These are phyloP conservation scores for Acrobasis suavella DNA, from an alignment of 2,888 invertebrate species.

Conservation along the genomic window DNA sequence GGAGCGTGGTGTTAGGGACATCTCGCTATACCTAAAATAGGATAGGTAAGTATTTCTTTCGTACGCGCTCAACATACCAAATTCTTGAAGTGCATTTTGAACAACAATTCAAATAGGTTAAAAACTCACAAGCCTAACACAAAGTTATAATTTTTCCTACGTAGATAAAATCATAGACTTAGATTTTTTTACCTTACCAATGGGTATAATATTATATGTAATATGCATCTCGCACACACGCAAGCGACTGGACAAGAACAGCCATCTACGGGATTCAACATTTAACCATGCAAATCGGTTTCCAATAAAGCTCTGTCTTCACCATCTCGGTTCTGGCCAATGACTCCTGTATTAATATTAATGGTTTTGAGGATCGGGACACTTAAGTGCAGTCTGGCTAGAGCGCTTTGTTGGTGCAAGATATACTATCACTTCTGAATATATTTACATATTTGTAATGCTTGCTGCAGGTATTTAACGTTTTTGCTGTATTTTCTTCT, in stretches of 20 bases:
- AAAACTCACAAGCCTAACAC: no score
- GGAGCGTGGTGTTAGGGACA: no score
- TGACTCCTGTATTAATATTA: constrained; percentile 54
- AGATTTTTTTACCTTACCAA: no score
- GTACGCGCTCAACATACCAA: no score
- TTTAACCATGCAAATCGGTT: constrained; percentile 23
- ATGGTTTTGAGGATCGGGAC: constrained; percentile 31
- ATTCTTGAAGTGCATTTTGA: no score
- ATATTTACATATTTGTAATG: background rate
- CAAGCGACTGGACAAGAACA: constrained; percentile 15
- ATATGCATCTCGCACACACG: background rate
- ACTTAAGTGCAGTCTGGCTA: background rate
- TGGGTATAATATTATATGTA: no score
- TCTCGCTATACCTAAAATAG: no score
- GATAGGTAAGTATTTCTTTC: no score
- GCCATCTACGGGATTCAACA: constrained; percentile 13
- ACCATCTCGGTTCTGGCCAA: constrained; percentile 28
- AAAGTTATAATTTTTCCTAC: no score
- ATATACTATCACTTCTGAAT: constrained; percentile 3
- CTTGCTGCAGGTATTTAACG: background rate
- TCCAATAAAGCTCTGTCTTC: constrained; percentile 15
- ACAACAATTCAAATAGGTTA: no score
- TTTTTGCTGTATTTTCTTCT: background rate
- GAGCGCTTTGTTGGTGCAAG: constrained; percentile 2
- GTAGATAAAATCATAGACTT: no score